Conservation (phyloP, 1,140 invertebrate genomes). For the Acromyrmex heyeri region DNA sequence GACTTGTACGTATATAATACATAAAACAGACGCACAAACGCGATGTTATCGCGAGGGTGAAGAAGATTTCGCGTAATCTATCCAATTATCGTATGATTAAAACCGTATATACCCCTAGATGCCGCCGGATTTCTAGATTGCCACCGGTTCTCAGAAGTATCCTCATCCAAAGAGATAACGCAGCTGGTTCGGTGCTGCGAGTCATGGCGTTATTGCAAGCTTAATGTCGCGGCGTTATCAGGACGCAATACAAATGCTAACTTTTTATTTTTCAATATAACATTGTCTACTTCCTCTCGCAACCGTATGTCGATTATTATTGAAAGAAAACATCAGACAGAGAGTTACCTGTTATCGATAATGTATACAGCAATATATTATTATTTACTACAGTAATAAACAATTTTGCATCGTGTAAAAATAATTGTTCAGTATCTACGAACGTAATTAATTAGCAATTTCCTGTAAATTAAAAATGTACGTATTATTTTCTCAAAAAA, state of each 20-base stretch:
- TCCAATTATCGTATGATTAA: conserved; percentile 86
- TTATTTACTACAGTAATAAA: no score
- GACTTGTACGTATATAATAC: conserved; percentile 66
- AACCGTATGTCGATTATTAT: not conserved
- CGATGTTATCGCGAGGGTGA: conserved; percentile 82
- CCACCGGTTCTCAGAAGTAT: conserved; percentile 22
- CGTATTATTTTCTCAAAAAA: not conserved
- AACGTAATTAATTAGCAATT: not conserved
- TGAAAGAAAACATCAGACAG: no score
- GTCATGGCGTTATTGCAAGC: not conserved
- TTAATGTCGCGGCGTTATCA: not conserved
- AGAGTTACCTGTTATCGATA: no score
- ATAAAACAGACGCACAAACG: conserved; percentile 82
- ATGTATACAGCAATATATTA: no score
- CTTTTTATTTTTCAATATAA: not conserved
- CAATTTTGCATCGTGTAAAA: not conserved
- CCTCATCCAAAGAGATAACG: conserved; percentile 22
- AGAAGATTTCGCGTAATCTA: conserved; percentile 85
- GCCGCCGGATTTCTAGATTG: conserved; percentile 55
- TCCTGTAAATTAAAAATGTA: not conserved
- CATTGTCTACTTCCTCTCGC: no score
- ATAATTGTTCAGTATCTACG: no score
- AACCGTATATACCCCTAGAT: conserved; percentile 69
- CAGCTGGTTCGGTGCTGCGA: not conserved
- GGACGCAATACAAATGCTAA: not conserved